These are phyloP conservation scores for Siniperca scherzeri DNA, from an alignment of 2,797 vertebrate genomes.

Conservation along the genomic window DNA sequence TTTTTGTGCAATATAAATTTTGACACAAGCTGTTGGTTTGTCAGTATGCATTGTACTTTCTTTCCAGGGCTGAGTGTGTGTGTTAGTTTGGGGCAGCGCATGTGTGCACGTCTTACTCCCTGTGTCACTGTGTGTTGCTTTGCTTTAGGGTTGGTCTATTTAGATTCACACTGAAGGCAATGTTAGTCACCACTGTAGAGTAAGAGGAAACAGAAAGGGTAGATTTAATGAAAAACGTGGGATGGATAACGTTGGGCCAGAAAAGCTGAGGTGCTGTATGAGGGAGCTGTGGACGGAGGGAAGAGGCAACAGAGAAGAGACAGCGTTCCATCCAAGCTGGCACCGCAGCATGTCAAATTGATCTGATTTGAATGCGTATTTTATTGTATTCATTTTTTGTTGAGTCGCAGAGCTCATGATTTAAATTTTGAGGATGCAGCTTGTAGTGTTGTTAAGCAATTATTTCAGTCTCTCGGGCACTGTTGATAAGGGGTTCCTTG, in stretches of 20 bases:
- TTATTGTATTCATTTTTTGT: too few relatives aligned
- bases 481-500: background rate
- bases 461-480: background rate
- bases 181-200: constrained; percentile 75
- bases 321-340: background rate
- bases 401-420: background rate
- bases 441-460: background rate
- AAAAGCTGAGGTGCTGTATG: constrained; percentile 10
- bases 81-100: constrained; percentile 35
- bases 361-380: background rate
- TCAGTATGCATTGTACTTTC: constrained; percentile 64
- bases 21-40: constrained; percentile 71
- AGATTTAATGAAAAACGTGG: constrained; percentile 35
- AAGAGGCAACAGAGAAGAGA: background rate
- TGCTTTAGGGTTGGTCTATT: constrained; percentile 79
- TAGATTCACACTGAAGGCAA: constrained; percentile 79
- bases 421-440: background rate
- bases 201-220: constrained; percentile 38
- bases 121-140: constrained; percentile 70
- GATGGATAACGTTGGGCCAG: constrained; percentile 11
- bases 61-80: constrained; percentile 21
- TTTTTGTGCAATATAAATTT: constrained; percentile 43
- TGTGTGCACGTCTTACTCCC: constrained; percentile 49
- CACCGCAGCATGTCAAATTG: background rate
- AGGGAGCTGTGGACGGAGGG: background rate